Base-by-base conservation (phyloP, 2,888 invertebrate species). In the Spisula solida region DNA sequence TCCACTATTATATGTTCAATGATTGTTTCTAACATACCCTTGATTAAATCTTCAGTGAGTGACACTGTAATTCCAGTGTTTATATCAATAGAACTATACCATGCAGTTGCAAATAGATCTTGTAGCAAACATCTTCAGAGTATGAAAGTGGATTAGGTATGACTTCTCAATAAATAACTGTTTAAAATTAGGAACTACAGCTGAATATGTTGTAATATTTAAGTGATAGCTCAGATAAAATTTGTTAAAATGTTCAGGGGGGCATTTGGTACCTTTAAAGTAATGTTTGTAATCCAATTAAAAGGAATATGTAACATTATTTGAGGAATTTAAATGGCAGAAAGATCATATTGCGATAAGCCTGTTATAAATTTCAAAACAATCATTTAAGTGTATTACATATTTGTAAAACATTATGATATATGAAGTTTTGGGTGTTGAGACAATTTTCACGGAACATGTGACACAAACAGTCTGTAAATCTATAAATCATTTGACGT, bases 311-410 rank as follows among this genome's bases (percentile, higher is more conserved):
- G 12, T 12, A 66, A n/a, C 41, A 41, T 66, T 66, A 66, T 66
- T 66, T 66, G 25, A 25, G 60, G 10, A 66, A 66, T n/a, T 66
- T 66, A 25, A 25, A 66, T 25, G 60, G 60, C 60, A 25, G 25
- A 66, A 66, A 66, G 60, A 66, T 66, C 25, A 25, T 25, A 66
- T 10, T n/a, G 10, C 10, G 60, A 66, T 66, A 66, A 66, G 60
- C 10, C 60, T 25, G n/a, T 66, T 66, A 66, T 25, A 66, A n/a
- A 66, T 66, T 66, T n/a, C 60, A 66, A 25, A 25, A 51, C 41
- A 66, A 66, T 66, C 25, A 66, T 66, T 66, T 66, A 66, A 66
- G 25, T 66, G 60, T 66, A 66, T 25, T 66, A 66, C 25, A 25
- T 66, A 60, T 66, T 66, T 66, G n/a, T 25, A 10, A 66, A 66